Base-by-base conservation (phyloP, 2,888 invertebrate species). In the Stictocephala bisonia region DNA sequence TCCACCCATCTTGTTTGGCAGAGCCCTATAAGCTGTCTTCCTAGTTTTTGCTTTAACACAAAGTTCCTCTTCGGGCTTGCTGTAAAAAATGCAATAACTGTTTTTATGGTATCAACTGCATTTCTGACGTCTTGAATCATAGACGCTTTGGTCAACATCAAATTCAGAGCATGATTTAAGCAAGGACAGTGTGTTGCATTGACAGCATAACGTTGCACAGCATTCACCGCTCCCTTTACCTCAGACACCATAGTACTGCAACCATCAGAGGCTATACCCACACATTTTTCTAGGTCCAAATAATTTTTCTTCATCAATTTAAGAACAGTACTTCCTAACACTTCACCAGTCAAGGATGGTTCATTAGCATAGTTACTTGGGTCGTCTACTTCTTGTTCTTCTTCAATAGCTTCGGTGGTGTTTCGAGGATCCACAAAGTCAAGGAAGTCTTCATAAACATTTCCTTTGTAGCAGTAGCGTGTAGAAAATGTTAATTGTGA, bases 201-300 rank as follows among this genome's bases (percentile, higher is more conserved):
- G 3, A 18, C 50, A 18, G 50, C 50, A 50, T 50, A 50, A n/a
- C 20, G 79, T 50, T 73, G 72, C 15, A 81, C 53, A 77, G 80
- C 77, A 22, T 75, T 67, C 27, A 80, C 79, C 6, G 80, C 80
- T 27, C 81, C 80, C 75, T 80, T 80, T 53, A 72, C 44, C 26
- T 80, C 79, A 44, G 79, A 79, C 15, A 77, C 72, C 80, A 81
- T 81, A 40, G 80, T 79, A 27, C 78, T 78, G 75, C 80, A 82
- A 68, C 77, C 79, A 69, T 81, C 81, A 53, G 79, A 80, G 40
- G 79, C 79, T 51, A 80, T 79, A 24, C 79, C 79, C 51, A 79
- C 74, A 72, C 78, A 79, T 69, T 75, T 71, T 26, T 68, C 48
- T 51, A 79, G 73, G 76, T 80, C 77, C 53, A 80, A 29, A 50